Base-by-base conservation (phyloP, 2,888 invertebrate species). In the Mechanitis mazaeus region DNA sequence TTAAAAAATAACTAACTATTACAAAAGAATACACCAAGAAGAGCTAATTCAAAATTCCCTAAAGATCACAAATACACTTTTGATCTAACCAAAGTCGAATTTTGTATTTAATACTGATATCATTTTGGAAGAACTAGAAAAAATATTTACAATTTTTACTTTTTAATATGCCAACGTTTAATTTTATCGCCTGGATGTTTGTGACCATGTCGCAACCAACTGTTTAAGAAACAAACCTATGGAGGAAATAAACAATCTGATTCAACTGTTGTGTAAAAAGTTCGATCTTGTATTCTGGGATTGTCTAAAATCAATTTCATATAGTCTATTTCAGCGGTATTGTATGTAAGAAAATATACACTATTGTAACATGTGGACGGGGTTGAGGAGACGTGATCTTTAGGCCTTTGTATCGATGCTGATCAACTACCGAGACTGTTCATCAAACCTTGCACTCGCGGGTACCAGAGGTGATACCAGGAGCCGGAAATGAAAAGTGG, bases 41-140 rank as follows among this genome's bases (percentile, higher is more conserved):
- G 75, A 75, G 81, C 83, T 85, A 86, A 82, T 84, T 74, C 74
- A 83, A 83, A 83, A 78, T 83, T 84, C 71, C 76, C 83, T 88
- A 84, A 80, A 86, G 90, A 90, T 90, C 90, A 89, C 90, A 87
- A 87, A 75, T 88, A 87, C 81, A 87, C 80, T 90, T 89, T 89
- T 85, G 88, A 88, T 83, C 88, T 89, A 88, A 89, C 83, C 87
- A 85, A 88, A 87, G 81, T 87, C 75, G 84, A 89, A 89, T 89
- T 90, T 89, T 86, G 89, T 87, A 88, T 88, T 87, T 89, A 89
- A 90, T 89, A 90, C 90, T 90, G 90, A 88, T 88, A 87, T 85
- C 75, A 72, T 87, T 90, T 89, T 87, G 90, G 89, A 90, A 89
- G 89, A 88, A 83, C 87, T 87, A 87, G 84, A 88, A 87, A 88